Evolutionary conservation across 2,888 invertebrate genomes (phyloP).

Genomic region (Athalia circularis): DNA sequence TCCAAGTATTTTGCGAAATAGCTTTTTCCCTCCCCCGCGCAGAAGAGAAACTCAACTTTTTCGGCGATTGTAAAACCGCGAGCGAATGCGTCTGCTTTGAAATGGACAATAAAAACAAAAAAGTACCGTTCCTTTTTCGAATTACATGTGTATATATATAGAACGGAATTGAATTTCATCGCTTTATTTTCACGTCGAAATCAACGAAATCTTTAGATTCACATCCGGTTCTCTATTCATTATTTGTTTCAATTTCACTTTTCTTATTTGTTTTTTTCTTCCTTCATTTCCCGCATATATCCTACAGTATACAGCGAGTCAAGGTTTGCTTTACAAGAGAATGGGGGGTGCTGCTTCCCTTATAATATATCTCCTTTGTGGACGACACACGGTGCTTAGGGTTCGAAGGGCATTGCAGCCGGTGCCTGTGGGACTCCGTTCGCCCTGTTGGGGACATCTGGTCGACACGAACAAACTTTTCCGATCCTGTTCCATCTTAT

Average conservation of each 20-base stretch:
- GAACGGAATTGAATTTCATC: no score
- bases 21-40: neutral
- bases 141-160: no score
- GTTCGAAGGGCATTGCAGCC: constrained; percentile 47
- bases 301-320: neutral
- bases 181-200: no score
- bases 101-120: no score
- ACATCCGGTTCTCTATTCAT: constrained; percentile 30
- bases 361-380: constrained; percentile 12
- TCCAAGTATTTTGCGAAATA: neutral
- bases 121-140: no score
- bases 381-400: constrained; percentile 35
- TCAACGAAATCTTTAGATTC: no score
- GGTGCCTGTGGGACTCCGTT: constrained; percentile 66
- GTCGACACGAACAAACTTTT: constrained; percentile 60
- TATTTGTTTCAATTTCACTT: no score
- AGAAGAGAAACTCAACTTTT: neutral
- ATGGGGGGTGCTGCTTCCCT: neutral
- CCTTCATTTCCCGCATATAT: constrained; percentile 4
- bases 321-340: constrained; percentile 26
- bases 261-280: neutral
- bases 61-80: no score
- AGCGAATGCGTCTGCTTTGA: no score
- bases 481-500: constrained; percentile 47
- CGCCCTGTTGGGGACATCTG: constrained; percentile 65